These are phyloP conservation scores for Centropus unirufus DNA, from an alignment of 2,113 vertebrate species.

Conservation along the genomic window DNA sequence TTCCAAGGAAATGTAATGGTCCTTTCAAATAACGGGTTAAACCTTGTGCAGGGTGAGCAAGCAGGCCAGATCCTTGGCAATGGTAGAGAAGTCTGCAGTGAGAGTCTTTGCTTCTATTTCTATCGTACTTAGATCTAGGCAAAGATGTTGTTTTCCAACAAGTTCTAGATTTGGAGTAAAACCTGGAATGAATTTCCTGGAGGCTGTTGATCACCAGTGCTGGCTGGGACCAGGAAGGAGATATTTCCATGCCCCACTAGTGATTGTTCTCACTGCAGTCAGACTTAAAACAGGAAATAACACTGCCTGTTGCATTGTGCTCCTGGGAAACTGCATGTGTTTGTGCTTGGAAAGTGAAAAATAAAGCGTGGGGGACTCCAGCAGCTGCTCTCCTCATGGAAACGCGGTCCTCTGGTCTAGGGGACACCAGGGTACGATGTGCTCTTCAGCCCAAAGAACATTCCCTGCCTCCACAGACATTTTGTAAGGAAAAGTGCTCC, in stretches of 20 bases:
- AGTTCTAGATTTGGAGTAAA: neutral
- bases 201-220: neutral
- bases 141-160: neutral
- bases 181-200: neutral
- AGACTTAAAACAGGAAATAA: slow-evolving; percentile 32
- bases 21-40: neutral
- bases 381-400: slow-evolving; percentile 6
- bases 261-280: neutral
- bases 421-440: neutral
- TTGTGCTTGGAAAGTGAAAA: slow-evolving; percentile 15
- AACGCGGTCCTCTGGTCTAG: neutral
- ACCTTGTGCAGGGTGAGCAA: neutral
- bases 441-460: neutral
- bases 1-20: neutral
- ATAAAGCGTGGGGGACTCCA: neutral
- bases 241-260: neutral
- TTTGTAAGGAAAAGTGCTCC: neutral
- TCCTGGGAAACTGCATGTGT: neutral
- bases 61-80: neutral
- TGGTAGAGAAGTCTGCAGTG: neutral
- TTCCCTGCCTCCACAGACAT: neutral
- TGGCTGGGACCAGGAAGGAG: neutral
- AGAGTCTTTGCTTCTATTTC: neutral
- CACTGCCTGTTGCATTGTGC: neutral
- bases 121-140: neutral